A percentile compares a stretch with the other conserved stretches of the same genome.
Evolutionary conservation across 2,113 vertebrate genomes (phyloP).

Genomic region (Otolemur garnettii): DNA sequence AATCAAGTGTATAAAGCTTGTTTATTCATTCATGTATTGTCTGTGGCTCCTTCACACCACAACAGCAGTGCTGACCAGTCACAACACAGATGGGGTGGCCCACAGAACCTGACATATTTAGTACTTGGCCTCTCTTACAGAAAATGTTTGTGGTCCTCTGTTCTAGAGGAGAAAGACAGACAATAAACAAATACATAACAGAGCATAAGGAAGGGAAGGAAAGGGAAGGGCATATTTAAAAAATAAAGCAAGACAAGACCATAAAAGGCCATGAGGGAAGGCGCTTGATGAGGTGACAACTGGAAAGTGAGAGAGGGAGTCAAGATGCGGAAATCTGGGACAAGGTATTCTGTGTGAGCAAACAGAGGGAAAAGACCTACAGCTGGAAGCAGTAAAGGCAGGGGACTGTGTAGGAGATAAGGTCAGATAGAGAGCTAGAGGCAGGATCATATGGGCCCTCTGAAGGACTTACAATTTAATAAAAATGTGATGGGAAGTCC

Average conservation of each 20-base stretch:
- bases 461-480: neutral
- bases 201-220: neutral
- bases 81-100: accelerated
- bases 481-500: neutral
- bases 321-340: neutral
- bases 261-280: neutral
- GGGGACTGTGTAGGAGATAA: neutral
- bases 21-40: neutral
- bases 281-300: neutral
- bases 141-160: neutral
- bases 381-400: neutral
- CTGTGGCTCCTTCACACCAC: neutral
- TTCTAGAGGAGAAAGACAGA: neutral
- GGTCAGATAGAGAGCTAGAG: too few relatives aligned
- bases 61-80: neutral
- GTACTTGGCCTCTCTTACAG: too few relatives aligned
- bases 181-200: neutral
- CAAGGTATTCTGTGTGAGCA: neutral
- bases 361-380: neutral
- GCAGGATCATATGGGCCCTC: neutral
- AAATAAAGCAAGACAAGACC: neutral
- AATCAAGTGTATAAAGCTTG: neutral
- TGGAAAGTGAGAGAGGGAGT: neutral
- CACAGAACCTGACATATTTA: neutral
- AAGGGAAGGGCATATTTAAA: neutral